Evolutionary conservation across 2,797 vertebrate species (phyloP).

Genomic region (Antrozous pallidus): DNA sequence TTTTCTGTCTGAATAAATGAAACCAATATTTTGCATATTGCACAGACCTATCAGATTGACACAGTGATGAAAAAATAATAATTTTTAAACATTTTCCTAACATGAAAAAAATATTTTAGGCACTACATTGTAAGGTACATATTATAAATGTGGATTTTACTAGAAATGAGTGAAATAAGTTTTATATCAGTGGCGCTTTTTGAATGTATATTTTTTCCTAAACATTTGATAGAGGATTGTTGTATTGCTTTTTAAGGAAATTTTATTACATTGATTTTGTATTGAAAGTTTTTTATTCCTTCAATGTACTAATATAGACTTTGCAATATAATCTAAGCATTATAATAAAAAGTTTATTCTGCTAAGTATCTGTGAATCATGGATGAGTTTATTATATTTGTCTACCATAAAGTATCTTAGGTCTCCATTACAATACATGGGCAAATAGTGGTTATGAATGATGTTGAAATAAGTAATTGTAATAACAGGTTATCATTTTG

Average conservation of each 20-base stretch:
- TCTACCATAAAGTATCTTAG: background rate
- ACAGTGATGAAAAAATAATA: background rate
- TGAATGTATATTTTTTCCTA: background rate
- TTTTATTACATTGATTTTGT: constrained; percentile 26
- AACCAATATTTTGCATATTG: constrained; percentile 12
- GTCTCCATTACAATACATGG: background rate
- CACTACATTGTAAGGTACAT: background rate
- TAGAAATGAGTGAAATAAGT: background rate
- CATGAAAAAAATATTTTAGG: background rate
- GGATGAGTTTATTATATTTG: background rate
- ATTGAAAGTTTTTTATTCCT: constrained; percentile 14
- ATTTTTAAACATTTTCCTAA: background rate
- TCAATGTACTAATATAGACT: background rate
- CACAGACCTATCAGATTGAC: background rate
- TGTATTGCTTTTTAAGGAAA: background rate
- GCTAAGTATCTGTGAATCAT: background rate
- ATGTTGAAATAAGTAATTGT: background rate
- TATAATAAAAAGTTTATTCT: background rate
- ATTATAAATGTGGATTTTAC: background rate
- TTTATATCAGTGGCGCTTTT: background rate
- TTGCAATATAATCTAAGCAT: background rate
- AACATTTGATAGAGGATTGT: background rate
- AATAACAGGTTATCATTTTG: background rate
- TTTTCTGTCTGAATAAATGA: constrained; percentile 50
- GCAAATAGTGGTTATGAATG: background rate